Conservation (phyloP, 1,140 invertebrate species). For the Scylla paramamosain region DNA sequence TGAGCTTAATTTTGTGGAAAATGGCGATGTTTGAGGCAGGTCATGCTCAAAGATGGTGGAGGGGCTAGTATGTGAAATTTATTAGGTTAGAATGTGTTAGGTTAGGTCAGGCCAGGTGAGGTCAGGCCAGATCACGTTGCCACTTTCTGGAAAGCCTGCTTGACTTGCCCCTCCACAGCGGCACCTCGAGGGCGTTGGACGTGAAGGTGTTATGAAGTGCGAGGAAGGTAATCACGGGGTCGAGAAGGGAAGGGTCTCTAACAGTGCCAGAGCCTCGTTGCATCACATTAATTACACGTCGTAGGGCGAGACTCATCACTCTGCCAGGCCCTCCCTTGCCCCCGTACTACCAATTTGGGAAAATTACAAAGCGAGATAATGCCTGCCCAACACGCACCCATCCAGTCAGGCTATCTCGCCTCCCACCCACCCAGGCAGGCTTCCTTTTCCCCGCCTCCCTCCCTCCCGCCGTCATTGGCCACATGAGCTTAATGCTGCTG, state of each 20-base stretch:
- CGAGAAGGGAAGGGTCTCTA: not conserved
- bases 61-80: too few species aligned
- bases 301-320: conserved; percentile 9
- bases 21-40: too few species aligned
- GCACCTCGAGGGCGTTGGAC: not conserved
- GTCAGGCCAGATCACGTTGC: too few species aligned
- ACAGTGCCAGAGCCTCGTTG: not conserved
- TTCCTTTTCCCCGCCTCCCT: not conserved
- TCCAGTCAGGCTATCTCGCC: not conserved
- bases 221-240: not conserved
- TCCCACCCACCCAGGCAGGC: not conserved
- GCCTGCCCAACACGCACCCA: not conserved
- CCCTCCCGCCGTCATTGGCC: too few species aligned
- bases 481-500: too few species aligned
- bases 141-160: too few species aligned
- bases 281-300: conserved; percentile 53
- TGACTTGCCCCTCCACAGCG: not conserved
- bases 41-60: too few species aligned
- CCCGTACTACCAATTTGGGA: conserved; percentile 38
- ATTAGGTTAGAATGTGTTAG: too few species aligned
- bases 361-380: conserved; percentile 34
- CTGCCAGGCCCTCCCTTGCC: not conserved
- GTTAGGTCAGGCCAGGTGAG: too few species aligned
- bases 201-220: not conserved
- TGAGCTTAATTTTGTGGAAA: too few species aligned